A percentile compares a stretch with the other conserved stretches of the same genome.
These are phyloP conservation scores for Trinorchestia longiramus DNA, from an alignment of 1,140 invertebrate genomes.

Conservation along the genomic window DNA sequence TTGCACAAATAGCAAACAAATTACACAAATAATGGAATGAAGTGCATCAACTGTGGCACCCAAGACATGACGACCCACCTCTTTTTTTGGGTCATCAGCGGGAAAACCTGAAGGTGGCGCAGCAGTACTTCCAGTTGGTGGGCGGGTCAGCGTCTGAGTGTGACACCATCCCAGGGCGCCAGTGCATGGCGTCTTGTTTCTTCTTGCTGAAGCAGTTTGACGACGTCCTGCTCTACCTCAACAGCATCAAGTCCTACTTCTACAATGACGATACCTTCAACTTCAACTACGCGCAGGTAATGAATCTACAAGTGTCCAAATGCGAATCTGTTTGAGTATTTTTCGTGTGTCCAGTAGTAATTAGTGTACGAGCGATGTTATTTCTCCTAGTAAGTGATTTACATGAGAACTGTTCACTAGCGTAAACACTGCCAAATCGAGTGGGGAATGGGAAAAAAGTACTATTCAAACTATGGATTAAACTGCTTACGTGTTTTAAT, in stretches of 20 bases:
- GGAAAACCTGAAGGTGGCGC: conserved; percentile 93
- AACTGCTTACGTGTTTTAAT: no score
- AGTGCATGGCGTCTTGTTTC: conserved; percentile 97
- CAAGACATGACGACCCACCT: no score
- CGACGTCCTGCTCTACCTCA: conserved; percentile 95
- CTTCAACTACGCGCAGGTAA: conserved; percentile 93
- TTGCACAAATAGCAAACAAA: no score
- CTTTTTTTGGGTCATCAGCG: conserved; percentile 75
- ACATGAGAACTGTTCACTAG: no score
- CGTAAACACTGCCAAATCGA: no score
- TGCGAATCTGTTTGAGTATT: neutral
- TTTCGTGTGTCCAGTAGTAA: neutral
- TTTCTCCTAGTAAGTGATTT: no score
- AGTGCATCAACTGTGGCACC: no score
- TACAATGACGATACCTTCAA: conserved; percentile 97
- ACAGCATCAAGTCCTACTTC: conserved; percentile 97
- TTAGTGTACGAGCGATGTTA: no score
- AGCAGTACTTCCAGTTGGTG: conserved; percentile 96
- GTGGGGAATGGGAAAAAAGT: no score
- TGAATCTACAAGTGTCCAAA: neutral
- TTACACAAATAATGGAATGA: no score
- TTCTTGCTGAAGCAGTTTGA: conserved; percentile 95
- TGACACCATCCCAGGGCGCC: conserved; percentile 92
- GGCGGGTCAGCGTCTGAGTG: conserved; percentile 96
- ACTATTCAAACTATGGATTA: no score